These are phyloP conservation scores for Rhinichthys klamathensis DNA, from an alignment of 2,113 vertebrate genomes.

Conservation along the genomic window DNA sequence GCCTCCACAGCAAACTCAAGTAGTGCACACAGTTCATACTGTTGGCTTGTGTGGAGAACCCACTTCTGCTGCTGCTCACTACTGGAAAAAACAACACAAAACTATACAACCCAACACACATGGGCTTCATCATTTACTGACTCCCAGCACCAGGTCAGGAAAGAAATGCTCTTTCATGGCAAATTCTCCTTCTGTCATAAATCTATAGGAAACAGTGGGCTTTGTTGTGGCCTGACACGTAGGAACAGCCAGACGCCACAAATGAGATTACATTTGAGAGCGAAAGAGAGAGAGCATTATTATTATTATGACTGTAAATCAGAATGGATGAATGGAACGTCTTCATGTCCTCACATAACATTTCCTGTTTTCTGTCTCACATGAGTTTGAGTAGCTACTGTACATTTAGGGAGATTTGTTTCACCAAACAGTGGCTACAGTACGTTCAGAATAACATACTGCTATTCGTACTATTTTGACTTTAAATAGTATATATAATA, in stretches of 20 bases:
- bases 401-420: conserved; percentile 38
- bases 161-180: conserved; percentile 42
- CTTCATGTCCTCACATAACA: conserved; percentile 67
- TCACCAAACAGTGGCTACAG: neutral
- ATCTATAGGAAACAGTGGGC: conserved; percentile 51
- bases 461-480: neutral
- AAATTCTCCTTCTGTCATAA: conserved; percentile 49
- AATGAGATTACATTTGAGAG: conserved; percentile 66
- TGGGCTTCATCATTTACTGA: conserved; percentile 36
- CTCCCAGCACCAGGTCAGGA: conserved; percentile 43
- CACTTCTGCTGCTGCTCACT: conserved; percentile 24
- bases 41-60: conserved; percentile 22
- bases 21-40: conserved; percentile 40
- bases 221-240: conserved; percentile 73
- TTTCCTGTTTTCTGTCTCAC: conserved; percentile 33
- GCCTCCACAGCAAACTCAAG: conserved; percentile 71
- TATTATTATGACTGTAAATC: conserved; percentile 60
- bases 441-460: neutral
- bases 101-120: neutral
- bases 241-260: conserved; percentile 64
- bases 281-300: conserved; percentile 39
- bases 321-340: conserved; percentile 54
- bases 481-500: neutral
- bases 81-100: conserved; percentile 55
- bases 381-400: conserved; percentile 51